These are phyloP conservation scores for Karalla daura DNA, from an alignment of 2,797 vertebrate genomes.

Conservation along the genomic window DNA sequence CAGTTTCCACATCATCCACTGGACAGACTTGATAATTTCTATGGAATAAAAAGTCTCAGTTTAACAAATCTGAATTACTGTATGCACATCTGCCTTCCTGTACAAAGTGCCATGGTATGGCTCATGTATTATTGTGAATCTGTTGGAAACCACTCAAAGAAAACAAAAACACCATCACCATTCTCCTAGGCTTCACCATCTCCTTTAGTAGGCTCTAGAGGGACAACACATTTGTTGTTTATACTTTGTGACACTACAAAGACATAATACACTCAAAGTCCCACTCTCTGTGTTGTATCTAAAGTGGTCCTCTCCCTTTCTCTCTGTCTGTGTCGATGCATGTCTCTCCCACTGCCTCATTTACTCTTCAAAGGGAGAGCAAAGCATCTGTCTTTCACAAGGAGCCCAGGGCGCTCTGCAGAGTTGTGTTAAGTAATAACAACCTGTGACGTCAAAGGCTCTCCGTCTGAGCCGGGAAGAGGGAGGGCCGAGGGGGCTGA, in stretches of 20 bases:
- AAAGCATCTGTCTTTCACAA: slow-evolving; percentile 78
- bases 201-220: neutral
- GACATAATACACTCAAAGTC: slow-evolving; percentile 2
- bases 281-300: neutral
- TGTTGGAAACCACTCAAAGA: neutral
- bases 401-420: slow-evolving; percentile 74
- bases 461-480: slow-evolving; percentile 65
- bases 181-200: neutral
- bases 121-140: no score
- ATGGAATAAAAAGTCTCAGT: no score
- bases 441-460: slow-evolving; percentile 81
- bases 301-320: slow-evolving; percentile 23
- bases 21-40: neutral
- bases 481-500: slow-evolving; percentile 39
- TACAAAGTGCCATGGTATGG: no score
- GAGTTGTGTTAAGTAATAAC: slow-evolving; percentile 84
- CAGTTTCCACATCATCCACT: neutral
- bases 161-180: neutral
- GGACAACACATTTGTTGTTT: neutral
- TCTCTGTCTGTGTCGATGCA: slow-evolving; percentile 21
- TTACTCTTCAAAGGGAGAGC: slow-evolving; percentile 72
- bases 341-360: slow-evolving; percentile 61
- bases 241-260: slow-evolving; percentile 3
- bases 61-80: no score
- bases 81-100: neutral